phyloP scores from a whole-genome alignment of 37 sponge, comb jelly and placozoan genomes.

The Beroe forskalii region DNA sequence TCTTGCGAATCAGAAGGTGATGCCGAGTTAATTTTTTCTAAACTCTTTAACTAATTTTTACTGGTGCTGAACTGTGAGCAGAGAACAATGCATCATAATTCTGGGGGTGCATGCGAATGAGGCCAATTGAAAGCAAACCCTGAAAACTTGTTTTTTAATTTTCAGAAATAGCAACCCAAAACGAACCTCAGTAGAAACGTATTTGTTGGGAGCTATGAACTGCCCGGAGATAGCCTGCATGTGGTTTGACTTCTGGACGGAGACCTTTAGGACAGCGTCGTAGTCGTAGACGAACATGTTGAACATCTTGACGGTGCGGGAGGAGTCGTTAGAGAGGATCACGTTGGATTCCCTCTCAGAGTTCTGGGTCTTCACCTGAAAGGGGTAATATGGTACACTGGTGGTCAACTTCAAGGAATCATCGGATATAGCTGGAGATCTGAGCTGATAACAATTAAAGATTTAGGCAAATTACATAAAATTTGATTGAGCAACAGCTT shows the following conservation, averaged over 20 bases:
- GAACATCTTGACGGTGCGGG: slow-evolving; percentile 47
- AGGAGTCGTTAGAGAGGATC: slow-evolving; percentile 33
- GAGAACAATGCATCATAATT: too few relatives aligned
- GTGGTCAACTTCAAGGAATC: background rate
- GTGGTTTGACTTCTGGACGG: slow-evolving; percentile 55
- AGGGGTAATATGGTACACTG: background rate
- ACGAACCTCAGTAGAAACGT: slow-evolving; percentile 56
- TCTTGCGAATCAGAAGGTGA: too few relatives aligned
- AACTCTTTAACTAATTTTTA: too few relatives aligned
- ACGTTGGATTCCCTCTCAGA: slow-evolving; percentile 24
- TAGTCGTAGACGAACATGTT: slow-evolving; percentile 60
- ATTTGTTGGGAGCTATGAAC: slow-evolving; percentile 59
- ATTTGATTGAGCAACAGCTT: too few relatives aligned
- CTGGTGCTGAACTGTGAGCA: too few relatives aligned
- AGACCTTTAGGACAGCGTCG: slow-evolving; percentile 34
- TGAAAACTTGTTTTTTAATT: too few relatives aligned
- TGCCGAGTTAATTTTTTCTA: too few relatives aligned
- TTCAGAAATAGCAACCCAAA: too few relatives aligned
- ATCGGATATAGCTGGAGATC: background rate
- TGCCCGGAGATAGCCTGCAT: slow-evolving; percentile 55
- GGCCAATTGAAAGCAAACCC: too few relatives aligned
- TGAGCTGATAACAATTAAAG: too few relatives aligned
- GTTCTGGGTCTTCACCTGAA: slow-evolving; percentile 58
- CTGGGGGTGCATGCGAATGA: too few relatives aligned
- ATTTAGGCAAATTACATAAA: too few relatives aligned